These are phyloP conservation scores for Gymnocheta viridis DNA, from an alignment of 2,888 invertebrate genomes.

Conservation along the genomic window DNA sequence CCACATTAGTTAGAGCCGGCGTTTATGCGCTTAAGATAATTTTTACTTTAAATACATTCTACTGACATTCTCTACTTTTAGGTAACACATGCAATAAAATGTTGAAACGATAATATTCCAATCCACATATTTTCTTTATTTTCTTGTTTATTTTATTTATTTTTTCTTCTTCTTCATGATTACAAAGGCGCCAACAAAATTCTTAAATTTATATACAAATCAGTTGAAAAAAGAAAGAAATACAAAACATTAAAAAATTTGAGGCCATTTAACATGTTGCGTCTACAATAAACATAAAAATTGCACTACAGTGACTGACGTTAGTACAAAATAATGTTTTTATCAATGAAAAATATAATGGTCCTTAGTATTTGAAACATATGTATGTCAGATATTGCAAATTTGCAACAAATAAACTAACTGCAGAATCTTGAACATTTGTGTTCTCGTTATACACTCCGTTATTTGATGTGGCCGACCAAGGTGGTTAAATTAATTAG, in stretches of 20 bases:
- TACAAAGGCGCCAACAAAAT: slow-evolving; percentile 64
- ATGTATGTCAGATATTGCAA: too few species aligned
- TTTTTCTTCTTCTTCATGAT: slow-evolving; percentile 13
- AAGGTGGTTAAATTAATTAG: too few species aligned
- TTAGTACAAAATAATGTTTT: background rate
- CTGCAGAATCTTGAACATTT: too few species aligned
- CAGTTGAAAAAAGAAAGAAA: background rate
- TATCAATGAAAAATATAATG: slow-evolving; percentile 1
- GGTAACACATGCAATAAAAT: background rate
- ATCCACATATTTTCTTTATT: slow-evolving; percentile 29
- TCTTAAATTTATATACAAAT: slow-evolving; percentile 39
- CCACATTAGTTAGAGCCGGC: slow-evolving; percentile 64
- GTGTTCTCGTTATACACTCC: too few species aligned
- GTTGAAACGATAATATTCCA: slow-evolving; percentile 3
- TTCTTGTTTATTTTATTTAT: slow-evolving; percentile 24
- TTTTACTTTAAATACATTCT: slow-evolving; percentile 3
- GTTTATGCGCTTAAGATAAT: slow-evolving; percentile 62
- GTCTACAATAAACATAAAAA: slow-evolving; percentile 6
- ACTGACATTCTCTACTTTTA: slow-evolving; percentile 7
- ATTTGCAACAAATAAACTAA: too few species aligned
- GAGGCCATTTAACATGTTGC: slow-evolving; percentile 33
- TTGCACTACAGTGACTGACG: background rate
- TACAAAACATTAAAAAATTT: slow-evolving; percentile 38
- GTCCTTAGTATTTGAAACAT: too few species aligned
- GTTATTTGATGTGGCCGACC: too few species aligned